Evolutionary conservation across 2,113 vertebrate species (phyloP).

Genomic region (Procavia capensis): DNA sequence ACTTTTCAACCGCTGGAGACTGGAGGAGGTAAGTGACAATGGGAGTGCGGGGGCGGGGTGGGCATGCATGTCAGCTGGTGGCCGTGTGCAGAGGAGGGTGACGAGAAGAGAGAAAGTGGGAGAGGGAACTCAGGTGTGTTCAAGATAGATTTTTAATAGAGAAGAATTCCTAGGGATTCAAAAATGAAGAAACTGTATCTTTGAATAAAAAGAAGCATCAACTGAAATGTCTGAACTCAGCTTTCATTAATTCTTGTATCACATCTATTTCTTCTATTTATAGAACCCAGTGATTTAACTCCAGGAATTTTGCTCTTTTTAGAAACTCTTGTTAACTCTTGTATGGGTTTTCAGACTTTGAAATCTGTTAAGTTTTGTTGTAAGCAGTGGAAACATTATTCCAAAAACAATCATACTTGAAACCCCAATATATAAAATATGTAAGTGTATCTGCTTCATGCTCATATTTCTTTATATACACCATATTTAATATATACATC

Average conservation of each 20-base stretch:
- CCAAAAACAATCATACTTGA: neutral
- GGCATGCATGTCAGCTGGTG: neutral
- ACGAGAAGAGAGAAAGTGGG: neutral
- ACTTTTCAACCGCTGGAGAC: conserved; percentile 97
- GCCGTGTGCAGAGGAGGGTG: neutral
- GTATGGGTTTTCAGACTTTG: neutral
- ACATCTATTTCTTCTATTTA: neutral
- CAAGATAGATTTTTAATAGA: neutral
- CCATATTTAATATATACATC: neutral
- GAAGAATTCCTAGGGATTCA: neutral
- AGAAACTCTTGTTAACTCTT: neutral
- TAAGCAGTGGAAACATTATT: neutral
- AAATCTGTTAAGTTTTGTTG: neutral
- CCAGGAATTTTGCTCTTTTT: neutral
- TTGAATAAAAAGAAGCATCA: neutral
- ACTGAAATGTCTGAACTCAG: neutral
- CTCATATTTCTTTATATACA: neutral
- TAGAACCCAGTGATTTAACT: neutral
- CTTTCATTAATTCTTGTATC: neutral
- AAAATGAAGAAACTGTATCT: neutral
- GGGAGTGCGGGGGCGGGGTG: neutral
- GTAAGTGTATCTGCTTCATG: neutral
- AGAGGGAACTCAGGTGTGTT: neutral
- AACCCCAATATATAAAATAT: neutral
- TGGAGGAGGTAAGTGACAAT: conserved; percentile 95